Evolutionary conservation across 2,888 invertebrate species (phyloP).

Genomic region (Acanthoscelides obtectus): DNA sequence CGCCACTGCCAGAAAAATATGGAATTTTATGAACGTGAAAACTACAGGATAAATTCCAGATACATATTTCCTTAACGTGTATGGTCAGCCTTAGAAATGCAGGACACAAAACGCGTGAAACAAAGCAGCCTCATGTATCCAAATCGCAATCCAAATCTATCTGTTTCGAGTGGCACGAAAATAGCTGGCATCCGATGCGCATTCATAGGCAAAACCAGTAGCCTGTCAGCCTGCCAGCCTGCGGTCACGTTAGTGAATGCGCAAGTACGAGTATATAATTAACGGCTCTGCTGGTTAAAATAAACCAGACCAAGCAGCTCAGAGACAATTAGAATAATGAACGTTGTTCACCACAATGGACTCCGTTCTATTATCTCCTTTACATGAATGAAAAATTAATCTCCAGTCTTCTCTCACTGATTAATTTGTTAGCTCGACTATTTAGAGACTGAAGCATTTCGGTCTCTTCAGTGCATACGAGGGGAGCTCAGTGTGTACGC

Average conservation of each 20-base stretch:
- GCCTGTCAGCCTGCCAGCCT: background rate
- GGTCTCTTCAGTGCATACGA: constrained; percentile 5
- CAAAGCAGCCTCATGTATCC: background rate
- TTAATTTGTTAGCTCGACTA: constrained; percentile 31
- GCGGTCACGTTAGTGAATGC: background rate
- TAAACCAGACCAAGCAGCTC: constrained; percentile 1
- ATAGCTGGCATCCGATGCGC: background rate
- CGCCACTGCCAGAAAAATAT: too few relatives aligned
- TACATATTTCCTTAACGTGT: too few relatives aligned
- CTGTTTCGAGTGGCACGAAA: background rate
- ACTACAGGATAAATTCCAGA: too few relatives aligned
- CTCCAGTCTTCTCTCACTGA: constrained; percentile 27
- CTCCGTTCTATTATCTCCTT: constrained; percentile 21
- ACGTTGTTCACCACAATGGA: constrained; percentile 18
- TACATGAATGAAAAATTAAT: constrained; percentile 32
- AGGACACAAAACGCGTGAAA: background rate
- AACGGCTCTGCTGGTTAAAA: background rate
- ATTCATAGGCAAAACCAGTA: background rate
- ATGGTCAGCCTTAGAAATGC: too few relatives aligned
- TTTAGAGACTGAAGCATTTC: constrained; percentile 24
- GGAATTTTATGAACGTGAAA: too few relatives aligned
- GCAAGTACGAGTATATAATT: background rate
- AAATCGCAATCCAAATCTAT: background rate
- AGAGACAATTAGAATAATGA: constrained; percentile 22
- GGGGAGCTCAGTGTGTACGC: background rate